phyloP scores from a whole-genome alignment of 2,797 vertebrate genomes.

The Gymnoscopelus braueri region DNA sequence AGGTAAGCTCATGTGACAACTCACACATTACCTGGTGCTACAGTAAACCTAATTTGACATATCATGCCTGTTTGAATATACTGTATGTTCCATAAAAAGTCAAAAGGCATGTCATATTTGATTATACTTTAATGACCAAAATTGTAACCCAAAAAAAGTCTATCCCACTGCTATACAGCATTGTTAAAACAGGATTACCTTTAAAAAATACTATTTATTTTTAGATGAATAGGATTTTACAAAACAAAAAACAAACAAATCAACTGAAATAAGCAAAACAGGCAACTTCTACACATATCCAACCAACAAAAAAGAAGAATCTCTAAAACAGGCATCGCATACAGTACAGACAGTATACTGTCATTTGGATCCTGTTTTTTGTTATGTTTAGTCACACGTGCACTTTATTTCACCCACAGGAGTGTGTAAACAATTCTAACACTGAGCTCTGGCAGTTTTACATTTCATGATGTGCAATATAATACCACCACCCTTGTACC shows the following conservation, averaged over 20 bases:
- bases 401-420: conserved; percentile 46
- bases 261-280: conserved; percentile 30
- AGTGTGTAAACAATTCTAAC: conserved; percentile 31
- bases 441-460: conserved; percentile 36
- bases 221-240: conserved; percentile 31
- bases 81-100: conserved; percentile 12
- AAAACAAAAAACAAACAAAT: conserved; percentile 52
- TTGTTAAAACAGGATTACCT: conserved; percentile 29
- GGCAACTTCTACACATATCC: conserved; percentile 27
- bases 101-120: conserved; percentile 27
- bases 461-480: conserved; percentile 43
- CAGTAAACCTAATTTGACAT: too few species aligned
- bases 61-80: too few species aligned
- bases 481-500: conserved; percentile 34
- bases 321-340: conserved; percentile 1
- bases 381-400: conserved; percentile 25
- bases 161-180: conserved; percentile 33
- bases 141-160: conserved; percentile 50
- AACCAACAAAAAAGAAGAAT: conserved; percentile 40
- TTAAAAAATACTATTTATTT: conserved; percentile 30
- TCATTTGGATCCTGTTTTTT: conserved; percentile 17
- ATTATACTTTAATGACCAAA: conserved; percentile 64
- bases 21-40: too few species aligned
- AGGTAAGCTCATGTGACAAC: too few species aligned
- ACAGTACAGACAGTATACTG: not conserved